phyloP scores from a whole-genome alignment of 2,113 vertebrate species.

The Varanus komodoensis region DNA sequence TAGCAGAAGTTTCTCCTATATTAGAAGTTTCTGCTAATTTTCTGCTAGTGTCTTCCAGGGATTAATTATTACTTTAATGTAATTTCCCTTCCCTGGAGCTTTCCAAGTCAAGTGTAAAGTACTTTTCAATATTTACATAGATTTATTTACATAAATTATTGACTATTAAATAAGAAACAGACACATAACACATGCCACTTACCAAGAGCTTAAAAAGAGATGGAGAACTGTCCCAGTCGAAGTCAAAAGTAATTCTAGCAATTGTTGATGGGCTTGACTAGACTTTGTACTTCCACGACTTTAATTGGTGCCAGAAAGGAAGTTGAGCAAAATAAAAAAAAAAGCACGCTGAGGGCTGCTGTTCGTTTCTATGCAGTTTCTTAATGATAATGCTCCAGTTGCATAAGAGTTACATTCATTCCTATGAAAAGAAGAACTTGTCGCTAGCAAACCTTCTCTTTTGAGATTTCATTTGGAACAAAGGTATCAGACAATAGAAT shows the following conservation, averaged over 20 bases:
- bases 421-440: background rate
- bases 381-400: background rate
- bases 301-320: constrained; percentile 10
- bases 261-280: background rate
- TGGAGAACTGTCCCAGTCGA: background rate
- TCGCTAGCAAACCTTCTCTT: background rate
- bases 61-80: background rate
- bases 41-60: too few species aligned
- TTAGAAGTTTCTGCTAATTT: too few species aligned
- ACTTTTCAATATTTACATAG: background rate
- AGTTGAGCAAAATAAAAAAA: background rate
- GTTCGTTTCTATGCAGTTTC: background rate
- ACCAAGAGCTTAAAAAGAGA: background rate
- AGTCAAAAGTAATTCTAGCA: background rate
- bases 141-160: background rate
- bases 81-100: background rate
- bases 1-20: too few species aligned
- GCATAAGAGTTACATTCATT: background rate
- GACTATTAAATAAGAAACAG: background rate
- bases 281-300: background rate
- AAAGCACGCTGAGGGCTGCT: background rate
- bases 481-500: background rate
- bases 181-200: background rate
- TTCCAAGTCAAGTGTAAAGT: background rate
- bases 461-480: background rate